Conservation (phyloP, 2,797 vertebrate species). For the Furcifer pardalis region DNA sequence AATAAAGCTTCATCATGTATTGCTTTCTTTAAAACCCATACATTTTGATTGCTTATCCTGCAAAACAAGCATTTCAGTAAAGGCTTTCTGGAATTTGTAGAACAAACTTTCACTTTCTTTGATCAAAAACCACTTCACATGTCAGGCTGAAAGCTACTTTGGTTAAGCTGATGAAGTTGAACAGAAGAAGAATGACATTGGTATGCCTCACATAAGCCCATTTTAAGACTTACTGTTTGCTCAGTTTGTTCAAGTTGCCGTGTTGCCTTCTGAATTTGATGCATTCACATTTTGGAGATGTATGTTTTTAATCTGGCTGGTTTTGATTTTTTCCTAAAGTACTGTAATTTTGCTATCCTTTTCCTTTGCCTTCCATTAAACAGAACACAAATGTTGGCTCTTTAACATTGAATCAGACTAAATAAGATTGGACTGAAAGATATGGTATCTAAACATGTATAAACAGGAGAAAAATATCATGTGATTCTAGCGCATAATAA, state of each 20-base stretch:
- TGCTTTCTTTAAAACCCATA: slow-evolving; percentile 14
- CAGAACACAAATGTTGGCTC: background rate
- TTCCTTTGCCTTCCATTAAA: background rate
- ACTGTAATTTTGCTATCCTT: background rate
- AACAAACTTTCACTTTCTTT: slow-evolving; percentile 29
- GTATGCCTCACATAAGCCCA: background rate
- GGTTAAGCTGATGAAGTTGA: slow-evolving; percentile 19
- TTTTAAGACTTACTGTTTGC: slow-evolving; percentile 33
- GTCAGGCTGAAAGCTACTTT: slow-evolving; percentile 35
- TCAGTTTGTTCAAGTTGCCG: slow-evolving; percentile 21
- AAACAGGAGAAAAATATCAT: background rate
- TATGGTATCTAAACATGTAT: background rate
- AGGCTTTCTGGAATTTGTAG: slow-evolving; percentile 24
- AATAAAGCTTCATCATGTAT: background rate
- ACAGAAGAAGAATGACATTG: background rate
- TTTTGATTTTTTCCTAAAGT: background rate
- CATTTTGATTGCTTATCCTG: background rate
- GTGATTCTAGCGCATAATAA: background rate
- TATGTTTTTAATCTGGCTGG: background rate
- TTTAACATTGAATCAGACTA: background rate
- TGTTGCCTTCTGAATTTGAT: slow-evolving; percentile 9
- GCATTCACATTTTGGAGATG: background rate
- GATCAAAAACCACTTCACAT: slow-evolving; percentile 27
- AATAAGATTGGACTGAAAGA: background rate
- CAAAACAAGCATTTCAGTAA: slow-evolving; percentile 17